Evolutionary conservation across 53 echinoderm and acorn worm species (phyloP).

Genomic region (Paracentrotus lividus): DNA sequence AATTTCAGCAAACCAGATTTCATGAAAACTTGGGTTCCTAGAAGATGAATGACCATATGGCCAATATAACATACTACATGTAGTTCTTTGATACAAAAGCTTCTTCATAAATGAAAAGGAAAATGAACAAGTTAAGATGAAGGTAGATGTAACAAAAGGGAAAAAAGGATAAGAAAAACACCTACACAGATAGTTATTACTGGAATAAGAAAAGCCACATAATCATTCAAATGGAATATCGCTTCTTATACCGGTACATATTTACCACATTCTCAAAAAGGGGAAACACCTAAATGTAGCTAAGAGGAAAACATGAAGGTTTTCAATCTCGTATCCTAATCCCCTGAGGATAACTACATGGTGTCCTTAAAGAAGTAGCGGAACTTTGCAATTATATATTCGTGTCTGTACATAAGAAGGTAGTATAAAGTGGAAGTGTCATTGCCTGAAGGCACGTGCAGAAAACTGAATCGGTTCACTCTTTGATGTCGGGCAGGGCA

Average conservation of each 20-base stretch:
- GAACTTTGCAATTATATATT: not conserved
- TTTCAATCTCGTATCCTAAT: not conserved
- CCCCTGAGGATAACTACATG: not conserved
- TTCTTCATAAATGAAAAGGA: not conserved
- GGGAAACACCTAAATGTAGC: too few species aligned
- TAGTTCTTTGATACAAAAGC: too few species aligned
- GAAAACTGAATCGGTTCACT: not conserved
- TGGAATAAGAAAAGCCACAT: not conserved
- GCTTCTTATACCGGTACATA: not conserved
- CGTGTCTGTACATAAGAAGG: not conserved
- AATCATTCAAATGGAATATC: not conserved
- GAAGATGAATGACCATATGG: not conserved
- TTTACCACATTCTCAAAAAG: not conserved
- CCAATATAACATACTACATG: too few species aligned
- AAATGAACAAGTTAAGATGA: too few species aligned
- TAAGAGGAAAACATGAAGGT: not conserved
- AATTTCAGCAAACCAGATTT: not conserved
- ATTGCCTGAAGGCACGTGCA: not conserved
- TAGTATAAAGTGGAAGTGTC: not conserved
- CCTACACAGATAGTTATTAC: not conserved
- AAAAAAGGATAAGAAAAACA: not conserved
- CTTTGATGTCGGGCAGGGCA: not conserved
- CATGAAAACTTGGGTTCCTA: not conserved
- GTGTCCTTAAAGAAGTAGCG: not conserved
- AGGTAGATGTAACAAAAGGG: not conserved